Percentiles rank a stretch among this genome's conserved stretches.
phyloP scores from a whole-genome alignment of 2,797 vertebrate genomes.

The Trachurus trachurus region DNA sequence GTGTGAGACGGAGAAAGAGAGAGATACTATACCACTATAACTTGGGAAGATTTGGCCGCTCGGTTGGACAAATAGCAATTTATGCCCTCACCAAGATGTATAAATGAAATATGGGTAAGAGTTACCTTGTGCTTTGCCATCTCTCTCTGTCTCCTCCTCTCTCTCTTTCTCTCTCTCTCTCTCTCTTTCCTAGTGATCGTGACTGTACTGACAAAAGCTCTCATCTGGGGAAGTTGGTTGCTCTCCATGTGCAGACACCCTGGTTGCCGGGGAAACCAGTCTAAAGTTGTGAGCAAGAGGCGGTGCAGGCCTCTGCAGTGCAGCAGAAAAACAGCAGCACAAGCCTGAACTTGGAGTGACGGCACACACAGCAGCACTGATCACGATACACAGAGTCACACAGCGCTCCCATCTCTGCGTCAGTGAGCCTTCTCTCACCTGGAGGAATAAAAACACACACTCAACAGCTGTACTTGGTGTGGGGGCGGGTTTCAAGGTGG shows the following conservation, averaged over 20 bases:
- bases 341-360: slow-evolving; percentile 74
- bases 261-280: slow-evolving; percentile 88
- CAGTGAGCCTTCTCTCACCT: slow-evolving; percentile 37
- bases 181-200: slow-evolving; percentile 80
- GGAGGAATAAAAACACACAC: slow-evolving; percentile 48
- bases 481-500: slow-evolving; percentile 43
- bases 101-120: slow-evolving; percentile 66
- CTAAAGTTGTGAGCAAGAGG: slow-evolving; percentile 86
- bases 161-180: slow-evolving; percentile 57
- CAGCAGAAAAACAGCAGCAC: slow-evolving; percentile 85
- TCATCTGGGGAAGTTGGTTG: slow-evolving; percentile 87
- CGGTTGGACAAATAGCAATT: slow-evolving; percentile 58
- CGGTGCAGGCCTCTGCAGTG: slow-evolving; percentile 86
- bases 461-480: slow-evolving; percentile 34
- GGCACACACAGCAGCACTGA: slow-evolving; percentile 65
- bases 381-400: slow-evolving; percentile 62
- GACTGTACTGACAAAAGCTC: slow-evolving; percentile 88
- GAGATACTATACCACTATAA: slow-evolving; percentile 29
- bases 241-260: slow-evolving; percentile 87
- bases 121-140: slow-evolving; percentile 58
- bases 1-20: neutral
- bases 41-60: slow-evolving; percentile 52
- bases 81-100: slow-evolving; percentile 53
- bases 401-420: slow-evolving; percentile 38
- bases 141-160: slow-evolving; percentile 25